phyloP scores from a whole-genome alignment of 1,140 invertebrate genomes.

The Heliconius hewitsoni region DNA sequence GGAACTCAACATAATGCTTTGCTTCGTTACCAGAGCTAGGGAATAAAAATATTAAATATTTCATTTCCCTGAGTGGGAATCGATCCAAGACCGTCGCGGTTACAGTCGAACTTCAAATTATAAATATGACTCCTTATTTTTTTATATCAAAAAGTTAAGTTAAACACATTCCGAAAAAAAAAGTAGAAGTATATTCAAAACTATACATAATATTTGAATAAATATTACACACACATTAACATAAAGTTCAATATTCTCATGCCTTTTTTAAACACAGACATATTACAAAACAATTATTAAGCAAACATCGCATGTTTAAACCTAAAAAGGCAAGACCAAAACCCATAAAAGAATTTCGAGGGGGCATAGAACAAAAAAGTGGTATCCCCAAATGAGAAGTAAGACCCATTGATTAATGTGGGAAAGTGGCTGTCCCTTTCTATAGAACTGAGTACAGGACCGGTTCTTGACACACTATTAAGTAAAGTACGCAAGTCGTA shows the following conservation, averaged over 20 bases:
- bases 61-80: no score
- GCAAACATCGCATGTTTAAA: constrained; percentile 12
- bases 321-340: constrained; percentile 20
- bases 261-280: background rate
- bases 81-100: no score
- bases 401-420: constrained; percentile 62
- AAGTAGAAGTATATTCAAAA: no score
- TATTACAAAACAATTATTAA: constrained; percentile 10
- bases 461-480: constrained; percentile 27
- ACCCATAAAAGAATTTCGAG: constrained; percentile 31
- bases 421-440: constrained; percentile 65
- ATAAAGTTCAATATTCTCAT: background rate
- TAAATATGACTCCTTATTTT: background rate
- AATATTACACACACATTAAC: no score
- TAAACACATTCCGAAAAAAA: no score
- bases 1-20: no score
- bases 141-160: background rate
- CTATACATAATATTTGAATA: no score
- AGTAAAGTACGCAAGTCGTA: constrained; percentile 20
- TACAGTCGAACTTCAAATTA: no score
- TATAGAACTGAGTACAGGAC: constrained; percentile 28
- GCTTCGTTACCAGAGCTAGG: no score
- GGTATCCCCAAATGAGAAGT: constrained; percentile 43
- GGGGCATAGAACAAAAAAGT: constrained; percentile 11
- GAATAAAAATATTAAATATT: no score